Percentiles rank a stretch among this genome's conserved stretches.
These are phyloP conservation scores for Trisateles emortualis DNA, from an alignment of 2,888 invertebrate species.

Conservation along the genomic window DNA sequence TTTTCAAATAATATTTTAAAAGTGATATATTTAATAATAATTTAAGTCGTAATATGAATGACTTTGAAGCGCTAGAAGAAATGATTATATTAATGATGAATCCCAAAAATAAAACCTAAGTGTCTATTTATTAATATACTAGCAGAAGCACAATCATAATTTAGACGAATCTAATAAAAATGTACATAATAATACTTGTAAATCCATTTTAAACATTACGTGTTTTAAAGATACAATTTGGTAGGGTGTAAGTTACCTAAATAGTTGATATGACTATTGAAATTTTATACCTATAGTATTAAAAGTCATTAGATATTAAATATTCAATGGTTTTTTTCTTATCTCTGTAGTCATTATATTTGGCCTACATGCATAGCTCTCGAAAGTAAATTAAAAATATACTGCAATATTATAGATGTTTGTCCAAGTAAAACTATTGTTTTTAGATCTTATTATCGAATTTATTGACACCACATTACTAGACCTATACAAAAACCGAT, in stretches of 20 bases:
- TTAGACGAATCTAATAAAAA: conserved; percentile 5
- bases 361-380: too few relatives aligned
- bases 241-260: conserved; percentile 1
- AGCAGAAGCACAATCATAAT: conserved; percentile 30
- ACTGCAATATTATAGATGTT: too few relatives aligned
- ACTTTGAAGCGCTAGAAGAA: conserved; percentile 23
- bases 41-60: conserved; percentile 34
- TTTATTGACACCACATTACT: too few relatives aligned
- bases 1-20: conserved; percentile 35
- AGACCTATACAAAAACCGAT: too few relatives aligned
- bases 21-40: conserved; percentile 47
- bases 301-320: background rate
- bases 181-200: conserved; percentile 18
- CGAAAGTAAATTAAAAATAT: too few relatives aligned
- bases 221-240: conserved; percentile 2
- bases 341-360: background rate
- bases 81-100: conserved; percentile 13
- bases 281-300: background rate
- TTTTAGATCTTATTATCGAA: too few relatives aligned
- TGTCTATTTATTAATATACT: conserved; percentile 16
- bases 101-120: conserved; percentile 19
- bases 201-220: background rate
- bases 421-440: too few relatives aligned
- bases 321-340: background rate
- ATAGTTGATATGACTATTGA: background rate